phyloP scores from a whole-genome alignment of 1,140 invertebrate species.

The Trypoxylus dichotomus region DNA sequence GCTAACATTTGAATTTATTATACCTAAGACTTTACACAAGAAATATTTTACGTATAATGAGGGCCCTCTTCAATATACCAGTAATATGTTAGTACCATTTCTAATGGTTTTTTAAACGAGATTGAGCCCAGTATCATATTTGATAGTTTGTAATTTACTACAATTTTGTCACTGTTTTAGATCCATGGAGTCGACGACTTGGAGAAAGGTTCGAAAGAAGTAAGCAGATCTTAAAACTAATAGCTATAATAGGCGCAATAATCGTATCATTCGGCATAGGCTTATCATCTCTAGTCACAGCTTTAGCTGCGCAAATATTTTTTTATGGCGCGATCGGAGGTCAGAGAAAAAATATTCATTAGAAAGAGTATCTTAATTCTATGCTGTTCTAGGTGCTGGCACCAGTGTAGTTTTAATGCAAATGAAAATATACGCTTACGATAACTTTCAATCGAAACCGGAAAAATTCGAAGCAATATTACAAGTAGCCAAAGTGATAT shows the following conservation, averaged over 20 bases:
- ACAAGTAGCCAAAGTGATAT: conserved; percentile 8
- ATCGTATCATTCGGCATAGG: neutral
- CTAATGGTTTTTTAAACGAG: too few relatives aligned
- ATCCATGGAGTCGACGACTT: conserved; percentile 24
- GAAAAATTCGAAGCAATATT: neutral
- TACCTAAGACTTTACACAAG: too few relatives aligned
- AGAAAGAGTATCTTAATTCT: neutral
- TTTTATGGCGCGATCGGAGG: conserved; percentile 22
- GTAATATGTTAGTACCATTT: too few relatives aligned
- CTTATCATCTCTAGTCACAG: conserved; percentile 2
- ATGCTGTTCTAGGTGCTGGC: conserved; percentile 2
- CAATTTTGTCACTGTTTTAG: neutral
- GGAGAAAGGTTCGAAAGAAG: neutral
- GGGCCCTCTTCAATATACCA: too few relatives aligned
- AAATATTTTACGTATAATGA: too few relatives aligned
- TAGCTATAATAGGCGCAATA: neutral
- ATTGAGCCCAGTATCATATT: too few relatives aligned
- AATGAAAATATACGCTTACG: conserved; percentile 5
- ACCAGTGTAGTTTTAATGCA: neutral
- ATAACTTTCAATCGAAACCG: conserved; percentile 20
- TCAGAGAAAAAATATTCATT: neutral
- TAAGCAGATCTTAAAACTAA: conserved; percentile 5
- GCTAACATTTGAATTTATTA: too few relatives aligned
- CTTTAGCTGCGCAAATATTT: neutral
- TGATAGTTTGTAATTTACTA: too few relatives aligned